Base-by-base conservation (phyloP, 2,888 invertebrate genomes). In the Philopedon plagiatum region DNA sequence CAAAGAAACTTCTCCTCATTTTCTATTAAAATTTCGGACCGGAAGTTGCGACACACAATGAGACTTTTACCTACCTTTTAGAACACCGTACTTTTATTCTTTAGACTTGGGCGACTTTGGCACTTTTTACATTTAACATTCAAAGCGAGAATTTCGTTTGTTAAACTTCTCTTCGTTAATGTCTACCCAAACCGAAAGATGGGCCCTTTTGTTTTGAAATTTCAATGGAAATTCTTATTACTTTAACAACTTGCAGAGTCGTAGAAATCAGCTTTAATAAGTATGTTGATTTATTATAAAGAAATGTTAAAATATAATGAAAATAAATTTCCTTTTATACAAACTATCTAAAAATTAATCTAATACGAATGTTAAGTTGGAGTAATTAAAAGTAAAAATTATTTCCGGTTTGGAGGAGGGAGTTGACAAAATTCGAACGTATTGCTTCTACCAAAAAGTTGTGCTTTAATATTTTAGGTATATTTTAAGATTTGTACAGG, bases 91-190 rank as follows among this genome's bases (percentile, higher is more conserved):
- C 9, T 49, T 49, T 23, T 23, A n/a, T 23, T 15, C n/a, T 18
- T 23, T 1, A 13, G 23, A 23, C 23, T 19, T 23, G 8, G 23
- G 23, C n/a, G 23, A 23, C 23, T 19, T 23, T 2, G 23, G 23
- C n/a, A 49, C 46, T 49, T 49, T 49, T 18, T n/a, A n/a, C 21
- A 23, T 49, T 49, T 23, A 23, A 21, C 46, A 23, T 49, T 49
- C 46, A 49, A 49, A 49, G 46, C 11, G 21, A 49, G 46, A 49
- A 49, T 49, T 49, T 49, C 46, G 46, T 23, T 49, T 49, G 46
- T 23, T 49, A 21, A 49, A 49, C 23, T 23, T 49, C 46, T 49
- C 46, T 49, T n/a, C 23, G 21, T 49, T 49, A 23, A 49, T 23
- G 46, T 49, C 46, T 49, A 13, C 46, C 46, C n/a, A 49, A 49